These are phyloP conservation scores for Budorcas taxicolor DNA, from an alignment of 2,113 vertebrate species.

Conservation along the genomic window DNA sequence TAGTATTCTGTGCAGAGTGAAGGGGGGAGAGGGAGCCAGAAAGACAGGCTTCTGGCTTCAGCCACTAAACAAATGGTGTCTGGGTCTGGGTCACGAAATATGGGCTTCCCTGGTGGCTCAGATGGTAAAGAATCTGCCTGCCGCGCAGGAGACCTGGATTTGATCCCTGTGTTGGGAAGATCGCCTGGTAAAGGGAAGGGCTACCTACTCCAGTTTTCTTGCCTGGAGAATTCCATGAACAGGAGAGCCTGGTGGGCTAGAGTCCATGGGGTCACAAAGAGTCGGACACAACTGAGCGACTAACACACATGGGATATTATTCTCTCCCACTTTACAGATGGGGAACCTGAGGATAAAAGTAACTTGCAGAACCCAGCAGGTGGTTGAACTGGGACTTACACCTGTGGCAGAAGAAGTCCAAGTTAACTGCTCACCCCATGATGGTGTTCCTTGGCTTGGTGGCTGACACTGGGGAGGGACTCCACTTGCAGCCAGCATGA, in stretches of 20 bases:
- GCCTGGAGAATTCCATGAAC: neutral
- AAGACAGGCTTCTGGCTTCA: neutral
- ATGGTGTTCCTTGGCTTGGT: neutral
- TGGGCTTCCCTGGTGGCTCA: neutral
- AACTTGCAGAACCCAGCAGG: neutral
- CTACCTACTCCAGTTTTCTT: neutral
- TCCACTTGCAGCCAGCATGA: neutral
- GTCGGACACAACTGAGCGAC: neutral
- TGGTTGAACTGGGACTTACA: neutral
- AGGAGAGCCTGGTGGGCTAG: neutral
- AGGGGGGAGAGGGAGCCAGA: neutral
- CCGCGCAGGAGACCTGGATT: neutral
- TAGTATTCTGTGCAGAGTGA: neutral
- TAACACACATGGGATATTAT: neutral
- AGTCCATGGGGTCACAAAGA: neutral
- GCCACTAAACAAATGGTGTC: neutral
- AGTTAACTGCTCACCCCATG: too few species aligned
- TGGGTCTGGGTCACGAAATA: neutral
- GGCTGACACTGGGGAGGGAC: neutral
- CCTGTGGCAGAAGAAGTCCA: neutral
- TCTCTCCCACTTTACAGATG: neutral
- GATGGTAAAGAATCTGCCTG: neutral
- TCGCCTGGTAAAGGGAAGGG: neutral
- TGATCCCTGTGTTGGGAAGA: neutral
- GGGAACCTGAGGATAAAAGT: neutral